These are phyloP conservation scores for Diorhabda carinulata DNA, from an alignment of 1,140 invertebrate species.

Conservation along the genomic window DNA sequence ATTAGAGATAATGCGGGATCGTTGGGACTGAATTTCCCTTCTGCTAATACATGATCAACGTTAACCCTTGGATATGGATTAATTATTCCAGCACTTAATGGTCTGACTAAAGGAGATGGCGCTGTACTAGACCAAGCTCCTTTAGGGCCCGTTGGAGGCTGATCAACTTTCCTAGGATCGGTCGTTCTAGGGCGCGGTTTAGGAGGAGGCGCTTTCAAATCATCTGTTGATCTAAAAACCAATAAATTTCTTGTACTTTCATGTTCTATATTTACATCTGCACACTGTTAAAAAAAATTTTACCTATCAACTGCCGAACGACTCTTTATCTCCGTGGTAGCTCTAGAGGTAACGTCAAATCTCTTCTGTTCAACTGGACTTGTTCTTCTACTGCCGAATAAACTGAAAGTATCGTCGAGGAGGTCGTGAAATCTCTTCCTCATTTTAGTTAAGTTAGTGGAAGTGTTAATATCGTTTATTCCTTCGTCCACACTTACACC, in stretches of 20 bases:
- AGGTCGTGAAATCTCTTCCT: constrained; percentile 62
- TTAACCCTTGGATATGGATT: constrained; percentile 49
- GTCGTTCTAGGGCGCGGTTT: constrained; percentile 48
- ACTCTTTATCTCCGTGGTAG: constrained; percentile 45
- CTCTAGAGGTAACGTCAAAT: constrained; percentile 24
- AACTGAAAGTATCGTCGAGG: constrained; percentile 63
- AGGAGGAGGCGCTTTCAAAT: constrained; percentile 18
- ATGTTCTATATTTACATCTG: not conserved
- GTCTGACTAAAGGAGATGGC: constrained; percentile 46
- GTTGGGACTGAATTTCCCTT: constrained; percentile 50
- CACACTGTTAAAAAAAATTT: not conserved
- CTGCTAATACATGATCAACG: constrained; percentile 50
- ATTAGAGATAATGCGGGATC: constrained; percentile 64
- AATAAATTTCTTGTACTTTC: not conserved
- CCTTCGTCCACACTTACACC: constrained; percentile 41
- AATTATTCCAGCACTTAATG: constrained; percentile 52
- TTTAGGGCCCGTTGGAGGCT: constrained; percentile 32
- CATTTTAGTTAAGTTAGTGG: constrained; percentile 53
- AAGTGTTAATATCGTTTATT: constrained; percentile 34
- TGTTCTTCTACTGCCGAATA: constrained; percentile 56
- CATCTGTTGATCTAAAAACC: constrained; percentile 27
- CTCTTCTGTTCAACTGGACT: constrained; percentile 46
- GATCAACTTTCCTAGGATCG: constrained; percentile 36
- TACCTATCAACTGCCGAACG: constrained; percentile 50
- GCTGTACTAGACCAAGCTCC: constrained; percentile 52